These are phyloP conservation scores for Trididemnum clinides DNA, from an alignment of 23 tunicate genomes.

Conservation along the genomic window DNA sequence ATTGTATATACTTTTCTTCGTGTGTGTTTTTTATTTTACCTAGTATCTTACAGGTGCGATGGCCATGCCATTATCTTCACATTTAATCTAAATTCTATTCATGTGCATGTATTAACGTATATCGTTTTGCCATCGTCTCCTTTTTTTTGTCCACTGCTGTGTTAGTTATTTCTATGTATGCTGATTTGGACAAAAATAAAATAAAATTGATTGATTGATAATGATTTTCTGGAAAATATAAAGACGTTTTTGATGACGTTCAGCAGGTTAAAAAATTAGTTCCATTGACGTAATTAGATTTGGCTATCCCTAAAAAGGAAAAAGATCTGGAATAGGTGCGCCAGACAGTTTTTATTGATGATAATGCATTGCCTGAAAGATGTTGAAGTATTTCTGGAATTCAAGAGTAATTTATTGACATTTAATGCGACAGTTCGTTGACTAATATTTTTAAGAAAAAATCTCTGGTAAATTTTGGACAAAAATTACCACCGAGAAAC, in stretches of 20 bases:
- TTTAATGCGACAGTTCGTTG: neutral
- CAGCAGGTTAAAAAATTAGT: neutral
- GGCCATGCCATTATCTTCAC: too few relatives aligned
- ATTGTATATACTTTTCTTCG: too few relatives aligned
- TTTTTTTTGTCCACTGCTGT: neutral
- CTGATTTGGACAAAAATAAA: too few relatives aligned
- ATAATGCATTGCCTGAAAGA: neutral
- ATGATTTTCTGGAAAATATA: neutral
- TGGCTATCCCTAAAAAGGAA: neutral
- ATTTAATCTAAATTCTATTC: too few relatives aligned
- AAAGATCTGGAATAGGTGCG: neutral
- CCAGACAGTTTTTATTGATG: neutral
- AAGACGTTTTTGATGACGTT: neutral
- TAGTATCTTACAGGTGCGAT: too few relatives aligned
- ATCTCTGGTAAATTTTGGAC: neutral
- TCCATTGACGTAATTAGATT: constrained; percentile 2
- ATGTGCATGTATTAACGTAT: too few relatives aligned
- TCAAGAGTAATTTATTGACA: neutral
- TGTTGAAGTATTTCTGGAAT: neutral
- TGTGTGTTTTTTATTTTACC: too few relatives aligned
- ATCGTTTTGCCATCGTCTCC: too few relatives aligned
- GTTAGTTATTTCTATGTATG: too few relatives aligned
- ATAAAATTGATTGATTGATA: too few relatives aligned
- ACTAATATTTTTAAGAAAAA: neutral
- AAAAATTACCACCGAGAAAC: too few relatives aligned